Conservation (phyloP, 30 jellyfish, hydroid and myxozoan species). For the Catostylus mosaicus region DNA sequence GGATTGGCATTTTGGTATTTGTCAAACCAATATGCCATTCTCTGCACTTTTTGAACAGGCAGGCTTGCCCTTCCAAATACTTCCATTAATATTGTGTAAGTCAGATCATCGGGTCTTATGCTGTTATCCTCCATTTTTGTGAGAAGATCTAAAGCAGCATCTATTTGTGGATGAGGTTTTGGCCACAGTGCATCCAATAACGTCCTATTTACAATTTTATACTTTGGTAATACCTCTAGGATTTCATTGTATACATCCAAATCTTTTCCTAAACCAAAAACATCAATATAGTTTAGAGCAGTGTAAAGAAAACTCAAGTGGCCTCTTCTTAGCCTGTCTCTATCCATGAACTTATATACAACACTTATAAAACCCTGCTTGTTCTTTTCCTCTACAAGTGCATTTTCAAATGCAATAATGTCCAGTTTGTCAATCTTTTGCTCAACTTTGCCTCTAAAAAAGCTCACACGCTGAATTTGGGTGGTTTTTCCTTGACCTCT, state of each 20-base stretch:
- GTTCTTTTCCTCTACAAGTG: conserved; percentile 49
- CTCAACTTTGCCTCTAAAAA: conserved; percentile 45
- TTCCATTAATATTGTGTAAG: conserved; percentile 68
- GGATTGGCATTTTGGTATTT: conserved; percentile 77
- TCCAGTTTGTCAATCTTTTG: conserved; percentile 44
- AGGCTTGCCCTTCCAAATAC: conserved; percentile 89
- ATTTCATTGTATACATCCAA: conserved; percentile 81
- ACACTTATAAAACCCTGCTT: conserved; percentile 75
- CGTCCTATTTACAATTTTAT: conserved; percentile 67
- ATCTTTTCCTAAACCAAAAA: conserved; percentile 77
- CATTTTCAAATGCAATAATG: conserved; percentile 47
- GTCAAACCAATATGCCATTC: conserved; percentile 92
- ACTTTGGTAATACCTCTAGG: conserved; percentile 88
- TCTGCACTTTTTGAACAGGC: conserved; percentile 79
- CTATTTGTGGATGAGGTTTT: conserved; percentile 92
- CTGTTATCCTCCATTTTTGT: conserved; percentile 94
- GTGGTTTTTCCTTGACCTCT: conserved; percentile 37
- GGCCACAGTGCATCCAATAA: conserved; percentile 96
- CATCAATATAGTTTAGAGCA: conserved; percentile 80
- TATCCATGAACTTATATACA: conserved; percentile 45
- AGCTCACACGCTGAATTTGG: conserved; percentile 20
- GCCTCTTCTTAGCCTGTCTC: conserved; percentile 75
- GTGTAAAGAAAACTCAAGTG: conserved; percentile 87
- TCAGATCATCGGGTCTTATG: conserved; percentile 82
- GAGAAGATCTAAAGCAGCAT: conserved; percentile 82